Evolutionary conservation across 2,113 vertebrate species (phyloP).

Genomic region (Centropristis striata): DNA sequence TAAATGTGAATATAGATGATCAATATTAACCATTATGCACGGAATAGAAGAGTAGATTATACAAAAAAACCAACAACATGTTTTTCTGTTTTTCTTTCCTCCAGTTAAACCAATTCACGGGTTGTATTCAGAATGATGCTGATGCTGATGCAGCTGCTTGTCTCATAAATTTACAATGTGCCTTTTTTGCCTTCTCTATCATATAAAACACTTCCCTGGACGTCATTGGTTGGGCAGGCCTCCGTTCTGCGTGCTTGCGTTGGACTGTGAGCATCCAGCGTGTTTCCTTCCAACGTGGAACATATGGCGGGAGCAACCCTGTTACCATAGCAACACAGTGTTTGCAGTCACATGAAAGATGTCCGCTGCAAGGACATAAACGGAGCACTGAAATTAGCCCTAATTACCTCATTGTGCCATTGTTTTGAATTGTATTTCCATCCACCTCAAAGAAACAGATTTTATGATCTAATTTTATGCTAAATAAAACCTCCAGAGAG

Average conservation of each 20-base stretch:
- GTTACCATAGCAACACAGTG: slow-evolving; percentile 82
- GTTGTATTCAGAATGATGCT: slow-evolving; percentile 25
- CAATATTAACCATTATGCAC: not conserved
- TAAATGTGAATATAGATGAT: not conserved
- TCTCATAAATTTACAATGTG: slow-evolving; percentile 18
- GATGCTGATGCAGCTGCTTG: slow-evolving; percentile 8
- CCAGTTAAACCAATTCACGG: not conserved
- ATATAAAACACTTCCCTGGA: slow-evolving; percentile 18
- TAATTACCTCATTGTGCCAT: slow-evolving; percentile 10
- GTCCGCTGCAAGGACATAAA: slow-evolving; percentile 43
- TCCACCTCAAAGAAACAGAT: not conserved
- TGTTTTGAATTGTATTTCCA: slow-evolving; percentile 8
- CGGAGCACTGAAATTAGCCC: slow-evolving; percentile 22
- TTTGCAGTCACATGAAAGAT: slow-evolving; percentile 66
- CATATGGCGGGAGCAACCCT: slow-evolving; percentile 77
- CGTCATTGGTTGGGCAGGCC: not conserved
- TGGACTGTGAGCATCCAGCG: slow-evolving; percentile 37
- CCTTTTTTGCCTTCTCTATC: not conserved
- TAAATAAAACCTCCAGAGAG: not conserved
- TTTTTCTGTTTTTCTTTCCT: too few relatives aligned
- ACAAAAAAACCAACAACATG: not conserved
- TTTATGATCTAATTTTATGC: not conserved
- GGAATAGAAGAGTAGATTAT: not conserved
- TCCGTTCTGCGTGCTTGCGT: slow-evolving; percentile 27
- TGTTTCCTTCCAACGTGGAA: slow-evolving; percentile 48